Conservation (phyloP, 2,797 vertebrate genomes). For the Paratrypauchen microcephalus region DNA sequence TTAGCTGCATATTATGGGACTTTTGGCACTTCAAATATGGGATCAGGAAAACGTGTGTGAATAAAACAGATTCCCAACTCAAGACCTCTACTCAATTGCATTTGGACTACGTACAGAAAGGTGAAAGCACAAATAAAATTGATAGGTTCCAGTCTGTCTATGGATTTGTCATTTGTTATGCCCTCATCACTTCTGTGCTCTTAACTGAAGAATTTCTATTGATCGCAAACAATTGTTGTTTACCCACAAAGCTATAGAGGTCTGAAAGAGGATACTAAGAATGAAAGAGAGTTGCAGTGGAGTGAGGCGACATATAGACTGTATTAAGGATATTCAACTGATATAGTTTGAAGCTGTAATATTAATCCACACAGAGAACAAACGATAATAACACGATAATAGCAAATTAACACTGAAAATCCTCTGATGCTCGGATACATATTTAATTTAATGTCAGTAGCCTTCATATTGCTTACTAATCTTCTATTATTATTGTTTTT, state of each 20-base stretch:
- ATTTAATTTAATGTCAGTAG: too few relatives aligned
- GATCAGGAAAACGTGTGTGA: neutral
- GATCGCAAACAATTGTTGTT: slow-evolving; percentile 41
- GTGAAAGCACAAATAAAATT: slow-evolving; percentile 3
- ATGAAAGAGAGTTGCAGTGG: slow-evolving; percentile 12
- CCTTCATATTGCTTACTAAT: too few relatives aligned
- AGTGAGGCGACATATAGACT: neutral
- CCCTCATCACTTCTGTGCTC: slow-evolving; percentile 3
- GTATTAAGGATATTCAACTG: neutral
- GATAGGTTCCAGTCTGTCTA: neutral
- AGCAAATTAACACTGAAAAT: too few relatives aligned
- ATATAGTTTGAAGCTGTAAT: too few relatives aligned
- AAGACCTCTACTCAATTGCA: neutral
- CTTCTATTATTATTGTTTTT: too few relatives aligned
- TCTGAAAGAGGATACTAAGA: slow-evolving; percentile 37
- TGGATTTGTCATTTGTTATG: slow-evolving; percentile 6
- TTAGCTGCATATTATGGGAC: neutral
- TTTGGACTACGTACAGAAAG: neutral
- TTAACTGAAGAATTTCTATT: slow-evolving; percentile 26
- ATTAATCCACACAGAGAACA: too few relatives aligned
- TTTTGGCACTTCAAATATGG: neutral
- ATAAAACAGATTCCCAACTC: neutral
- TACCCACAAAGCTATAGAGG: slow-evolving; percentile 26
- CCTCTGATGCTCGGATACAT: too few relatives aligned
- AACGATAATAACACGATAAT: too few relatives aligned